Conservation (phyloP, 2,888 invertebrate genomes). For the Phortica okadai region DNA sequence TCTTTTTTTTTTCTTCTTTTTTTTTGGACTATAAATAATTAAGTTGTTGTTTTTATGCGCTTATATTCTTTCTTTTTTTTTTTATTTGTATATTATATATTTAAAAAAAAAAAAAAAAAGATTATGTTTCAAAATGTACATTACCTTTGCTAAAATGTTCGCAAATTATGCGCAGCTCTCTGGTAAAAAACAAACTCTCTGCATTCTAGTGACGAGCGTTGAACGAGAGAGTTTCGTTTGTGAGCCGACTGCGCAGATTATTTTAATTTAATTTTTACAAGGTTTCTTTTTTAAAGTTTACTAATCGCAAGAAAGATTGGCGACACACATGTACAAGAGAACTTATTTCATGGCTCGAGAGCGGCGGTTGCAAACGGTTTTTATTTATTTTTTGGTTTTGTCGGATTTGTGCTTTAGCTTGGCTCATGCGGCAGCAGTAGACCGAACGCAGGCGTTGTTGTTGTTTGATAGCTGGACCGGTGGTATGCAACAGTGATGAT, state of each 20-base stretch:
- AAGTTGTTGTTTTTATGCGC: background rate
- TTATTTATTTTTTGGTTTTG: background rate
- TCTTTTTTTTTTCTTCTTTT: constrained; percentile 54
- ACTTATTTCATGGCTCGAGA: background rate
- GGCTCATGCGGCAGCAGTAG: background rate
- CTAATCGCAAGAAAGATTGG: constrained; percentile 3
- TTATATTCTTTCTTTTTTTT: constrained; percentile 38
- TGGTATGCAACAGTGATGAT: background rate
- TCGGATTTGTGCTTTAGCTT: background rate
- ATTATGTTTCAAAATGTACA: constrained; percentile 69
- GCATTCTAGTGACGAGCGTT: constrained; percentile 1
- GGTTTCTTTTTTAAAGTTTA: background rate
- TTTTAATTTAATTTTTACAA: constrained; percentile 13
- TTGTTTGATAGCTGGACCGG: no score
- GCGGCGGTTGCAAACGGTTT: background rate
- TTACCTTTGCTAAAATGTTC: constrained; percentile 70
- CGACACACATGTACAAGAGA: constrained; percentile 24
- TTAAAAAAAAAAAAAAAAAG: constrained; percentile 64
- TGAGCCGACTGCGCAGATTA: constrained; percentile 9
- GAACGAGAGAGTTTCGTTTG: constrained; percentile 28
- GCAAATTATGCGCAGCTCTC: constrained; percentile 67
- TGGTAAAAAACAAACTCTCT: constrained; percentile 61
- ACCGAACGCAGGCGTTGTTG: background rate
- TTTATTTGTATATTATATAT: constrained; percentile 41
- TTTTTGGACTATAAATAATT: background rate